Base-by-base conservation (phyloP, 2,113 vertebrate genomes). In the Proterorhinus semilunaris region DNA sequence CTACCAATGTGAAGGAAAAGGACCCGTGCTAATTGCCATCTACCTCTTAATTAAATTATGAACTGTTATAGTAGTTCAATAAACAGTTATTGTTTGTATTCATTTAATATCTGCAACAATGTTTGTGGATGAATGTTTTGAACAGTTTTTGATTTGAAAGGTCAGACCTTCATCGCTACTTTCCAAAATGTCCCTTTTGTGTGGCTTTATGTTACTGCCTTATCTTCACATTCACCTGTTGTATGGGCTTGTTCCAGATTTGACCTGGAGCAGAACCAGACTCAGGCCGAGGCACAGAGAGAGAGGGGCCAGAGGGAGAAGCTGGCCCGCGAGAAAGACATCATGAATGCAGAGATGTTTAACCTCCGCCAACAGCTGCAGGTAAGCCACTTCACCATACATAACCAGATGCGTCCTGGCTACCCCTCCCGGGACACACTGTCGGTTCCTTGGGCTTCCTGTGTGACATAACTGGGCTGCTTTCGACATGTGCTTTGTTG, bases 331-430 rank as follows among this genome's bases (percentile, higher is more conserved):
- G 98, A 99, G 84, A 96, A 94, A 86, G 97, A 99, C 57, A 79
- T 92, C 67, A 91, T 99, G 83, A 94, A 94, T 0, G 93, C 93
- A 0, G 98, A 99, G 89, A 91, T 96, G 45, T 98, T 98, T 21
- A 93, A 95, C 87, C 88, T 99, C 74, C 95, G 93, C 72, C 96
- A 98, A 89, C 95, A 98, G 75, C 89, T 98, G 68, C 95, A 98
- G 94, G 98, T 98, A 80, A 62, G 87, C 74, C 43, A 67, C 78
- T 80, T 65, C 58, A 54, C 42, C 16, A 17, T 46, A 17, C 51
- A 53, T 17, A 71, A 59, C 68, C 42, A 55, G 44, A 78, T 65
- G 58, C 42, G 36, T 66, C 67, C 49, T 17, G 12, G 57, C 53
- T 67, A 52, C 61, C 62, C 71, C 75, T 65, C 71, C 71, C 6